Conservation (phyloP, 2,888 invertebrate genomes). For the Fissipunctia ypsillon region DNA sequence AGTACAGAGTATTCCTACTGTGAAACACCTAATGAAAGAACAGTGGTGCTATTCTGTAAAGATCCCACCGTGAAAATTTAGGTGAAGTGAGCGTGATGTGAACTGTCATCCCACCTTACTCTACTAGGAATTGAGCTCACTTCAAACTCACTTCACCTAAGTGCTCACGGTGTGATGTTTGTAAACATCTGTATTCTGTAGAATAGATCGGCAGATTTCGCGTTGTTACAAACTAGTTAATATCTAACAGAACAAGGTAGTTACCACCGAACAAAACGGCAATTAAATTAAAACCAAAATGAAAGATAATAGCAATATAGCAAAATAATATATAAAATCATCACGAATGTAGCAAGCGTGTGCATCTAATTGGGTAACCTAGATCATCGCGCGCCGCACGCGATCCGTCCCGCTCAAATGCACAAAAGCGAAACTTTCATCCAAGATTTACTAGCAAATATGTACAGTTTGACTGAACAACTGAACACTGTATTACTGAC, state of each 20-base stretch:
- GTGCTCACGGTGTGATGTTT: too few relatives aligned
- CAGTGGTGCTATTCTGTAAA: too few relatives aligned
- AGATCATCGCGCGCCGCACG: slow-evolving; percentile 71
- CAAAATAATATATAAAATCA: slow-evolving; percentile 54
- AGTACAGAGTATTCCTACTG: not conserved
- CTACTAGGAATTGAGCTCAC: too few relatives aligned
- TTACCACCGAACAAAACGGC: slow-evolving; percentile 8
- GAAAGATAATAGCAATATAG: slow-evolving; percentile 28
- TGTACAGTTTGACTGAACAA: slow-evolving; percentile 57
- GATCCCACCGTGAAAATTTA: too few relatives aligned
- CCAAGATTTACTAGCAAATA: slow-evolving; percentile 68
- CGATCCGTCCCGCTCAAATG: slow-evolving; percentile 69
- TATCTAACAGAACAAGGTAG: not conserved
- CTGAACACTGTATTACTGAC: slow-evolving; percentile 29
- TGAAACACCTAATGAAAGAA: not conserved
- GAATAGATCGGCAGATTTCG: too few relatives aligned
- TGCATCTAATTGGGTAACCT: slow-evolving; percentile 73
- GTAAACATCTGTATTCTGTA: too few relatives aligned
- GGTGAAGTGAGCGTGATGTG: too few relatives aligned
- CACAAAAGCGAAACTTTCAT: slow-evolving; percentile 73
- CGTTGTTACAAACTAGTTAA: not conserved
- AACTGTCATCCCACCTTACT: too few relatives aligned
- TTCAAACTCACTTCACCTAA: too few relatives aligned
- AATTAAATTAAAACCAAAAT: slow-evolving; percentile 11
- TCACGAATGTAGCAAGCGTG: slow-evolving; percentile 55